Conservation (phyloP, 2,888 invertebrate species). For the Meta bourneti region DNA sequence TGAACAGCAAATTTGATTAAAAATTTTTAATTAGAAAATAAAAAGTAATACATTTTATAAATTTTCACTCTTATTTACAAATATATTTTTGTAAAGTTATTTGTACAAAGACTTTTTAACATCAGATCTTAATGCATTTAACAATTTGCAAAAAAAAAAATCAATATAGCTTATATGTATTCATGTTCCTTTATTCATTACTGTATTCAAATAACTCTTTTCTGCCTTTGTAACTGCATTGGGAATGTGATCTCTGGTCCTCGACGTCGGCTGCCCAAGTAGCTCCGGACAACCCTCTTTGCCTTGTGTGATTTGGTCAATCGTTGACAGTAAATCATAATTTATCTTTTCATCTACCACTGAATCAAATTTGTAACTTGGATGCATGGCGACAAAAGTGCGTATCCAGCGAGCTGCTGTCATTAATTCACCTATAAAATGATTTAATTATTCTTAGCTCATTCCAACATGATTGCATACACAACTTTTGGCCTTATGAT, state of each 20-base stretch:
- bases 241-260: constrained; percentile 70
- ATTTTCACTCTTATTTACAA: neutral
- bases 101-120: neutral
- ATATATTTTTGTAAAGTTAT: neutral
- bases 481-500: neutral
- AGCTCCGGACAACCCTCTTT: constrained; percentile 69
- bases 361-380: constrained; percentile 94
- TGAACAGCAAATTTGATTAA: too few relatives aligned
- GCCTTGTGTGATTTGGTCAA: constrained; percentile 72
- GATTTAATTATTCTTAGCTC: neutral
- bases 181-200: constrained; percentile 29
- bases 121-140: neutral
- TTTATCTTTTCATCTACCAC: constrained; percentile 91
- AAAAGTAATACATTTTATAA: neutral
- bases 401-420: constrained; percentile 98
- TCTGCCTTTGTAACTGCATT: constrained; percentile 70
- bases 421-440: constrained; percentile 88
- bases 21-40: too few relatives aligned
- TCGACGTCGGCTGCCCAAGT: constrained; percentile 61
- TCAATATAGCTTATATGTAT: neutral
- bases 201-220: constrained; percentile 50
- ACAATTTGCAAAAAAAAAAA: neutral
- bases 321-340: constrained; percentile 88
- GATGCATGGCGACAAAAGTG: constrained; percentile 91
- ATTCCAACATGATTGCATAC: neutral